A percentile compares a stretch with the other conserved stretches of the same genome.
Evolutionary conservation across 2,113 vertebrate genomes (phyloP).

Genomic region (Monopterus albus): DNA sequence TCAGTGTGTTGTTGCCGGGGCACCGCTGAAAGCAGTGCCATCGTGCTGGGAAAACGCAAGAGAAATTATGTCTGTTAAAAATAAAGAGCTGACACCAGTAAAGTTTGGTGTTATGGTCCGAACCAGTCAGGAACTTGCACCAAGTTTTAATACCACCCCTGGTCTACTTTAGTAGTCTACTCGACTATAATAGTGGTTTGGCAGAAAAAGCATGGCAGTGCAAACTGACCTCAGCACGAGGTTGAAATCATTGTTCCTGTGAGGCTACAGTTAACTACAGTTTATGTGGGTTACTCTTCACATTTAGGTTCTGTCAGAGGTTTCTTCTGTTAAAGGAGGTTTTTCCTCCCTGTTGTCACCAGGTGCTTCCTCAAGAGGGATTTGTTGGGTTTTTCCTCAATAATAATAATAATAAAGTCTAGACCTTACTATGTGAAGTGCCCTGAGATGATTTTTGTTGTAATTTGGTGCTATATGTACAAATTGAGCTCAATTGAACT

Average conservation of each 20-base stretch:
- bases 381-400: too few species aligned
- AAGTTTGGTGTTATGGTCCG: constrained; percentile 1
- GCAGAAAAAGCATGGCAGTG: constrained; percentile 20
- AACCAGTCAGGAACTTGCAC: constrained; percentile 1
- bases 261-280: constrained; percentile 68
- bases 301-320: too few species aligned
- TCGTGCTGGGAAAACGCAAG: too few species aligned
- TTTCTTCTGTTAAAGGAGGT: too few species aligned
- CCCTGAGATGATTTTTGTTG: too few species aligned
- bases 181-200: constrained; percentile 40
- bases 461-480: too few species aligned
- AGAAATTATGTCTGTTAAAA: constrained; percentile 9
- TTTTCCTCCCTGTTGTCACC: too few species aligned
- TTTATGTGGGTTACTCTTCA: constrained; percentile 50
- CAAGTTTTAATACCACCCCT: constrained; percentile 4
- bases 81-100: background rate
- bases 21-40: too few species aligned
- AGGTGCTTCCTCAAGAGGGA: background rate
- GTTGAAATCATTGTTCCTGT: constrained; percentile 47
- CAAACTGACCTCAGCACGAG: constrained; percentile 47
- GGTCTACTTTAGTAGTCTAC: constrained; percentile 32
- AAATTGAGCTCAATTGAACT: too few species aligned
- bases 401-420: too few species aligned
- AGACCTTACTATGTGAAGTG: too few species aligned
- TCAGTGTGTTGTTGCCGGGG: too few species aligned